Evolutionary conservation across 2,888 invertebrate species (phyloP), one percentile per base, ranked within the genome.

Genomic region (Myathropa florea): DNA sequence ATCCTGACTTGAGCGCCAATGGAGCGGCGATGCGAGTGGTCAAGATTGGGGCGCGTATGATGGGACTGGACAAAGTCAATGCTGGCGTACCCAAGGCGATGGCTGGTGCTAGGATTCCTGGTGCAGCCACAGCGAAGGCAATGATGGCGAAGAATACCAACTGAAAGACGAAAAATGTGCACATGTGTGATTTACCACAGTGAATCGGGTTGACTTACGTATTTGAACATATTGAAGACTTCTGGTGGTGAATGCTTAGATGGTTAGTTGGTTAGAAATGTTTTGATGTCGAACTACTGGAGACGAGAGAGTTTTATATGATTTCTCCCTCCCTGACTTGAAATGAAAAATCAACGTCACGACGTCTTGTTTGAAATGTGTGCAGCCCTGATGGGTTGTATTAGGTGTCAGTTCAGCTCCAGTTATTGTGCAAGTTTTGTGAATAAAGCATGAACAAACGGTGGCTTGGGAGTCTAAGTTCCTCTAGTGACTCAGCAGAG

Each of bases 221-320:
- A 93, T 93, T 94, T 94, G 90, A 93, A 93, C 94, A 94, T 94
- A 76, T 91, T 93, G 90, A 73, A n/a, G 46, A 21, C 53, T 55
- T 73, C 30, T 53, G 2, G 36, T 60, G 55, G 55, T 24, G 26
- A 55, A 24, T 75, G 59, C 28, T 80, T 46, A 60, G 0, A 60
- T 10, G 55, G 81, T 65, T 61, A 63, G 77, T 73, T 53, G 71
- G 12, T 77, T 72, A 14, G 30, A 77, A 59, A 60, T 71, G 72
- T 39, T 81, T 65, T 85, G 77, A 81, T 88, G 68, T 14, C 30
- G 10, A 18, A 24, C 28, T 9, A 24, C 12, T 46, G 55, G 14
- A 4, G 23, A 7, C 33, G 59, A 3, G 39, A 24, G 46, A 39
- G 33, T 81, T 87, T 76, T 88, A 88, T 88, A 85, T 72, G 72